phyloP scores from a whole-genome alignment of 2,888 invertebrate species.

The Loripinus fragilis region DNA sequence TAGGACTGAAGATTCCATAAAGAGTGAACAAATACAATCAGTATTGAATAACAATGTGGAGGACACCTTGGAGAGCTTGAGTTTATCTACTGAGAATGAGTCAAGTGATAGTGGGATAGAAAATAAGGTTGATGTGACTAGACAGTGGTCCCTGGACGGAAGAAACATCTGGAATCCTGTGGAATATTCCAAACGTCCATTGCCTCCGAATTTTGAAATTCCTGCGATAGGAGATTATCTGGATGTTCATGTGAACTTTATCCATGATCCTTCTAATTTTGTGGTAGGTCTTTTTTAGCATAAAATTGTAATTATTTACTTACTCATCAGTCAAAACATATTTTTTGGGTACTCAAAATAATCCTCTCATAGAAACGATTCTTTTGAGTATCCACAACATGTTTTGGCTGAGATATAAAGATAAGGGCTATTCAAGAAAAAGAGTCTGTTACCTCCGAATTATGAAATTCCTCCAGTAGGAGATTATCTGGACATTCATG shows the following conservation, averaged over 20 bases:
- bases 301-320: no score
- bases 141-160: constrained; percentile 18
- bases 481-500: constrained; percentile 66
- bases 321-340: no score
- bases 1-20: not conserved
- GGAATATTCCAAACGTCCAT: constrained; percentile 34
- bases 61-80: not conserved
- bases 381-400: no score
- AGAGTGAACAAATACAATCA: not conserved
- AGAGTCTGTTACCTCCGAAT: constrained; percentile 35
- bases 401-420: no score
- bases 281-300: constrained; percentile 72
- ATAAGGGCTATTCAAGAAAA: no score
- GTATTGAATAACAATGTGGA: not conserved
- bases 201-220: constrained; percentile 45
- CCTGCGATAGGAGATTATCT: constrained; percentile 63
- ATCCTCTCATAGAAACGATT: no score
- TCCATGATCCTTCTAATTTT: constrained; percentile 71
- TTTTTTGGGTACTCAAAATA: no score
- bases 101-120: constrained; percentile 2
- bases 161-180: constrained; percentile 27
- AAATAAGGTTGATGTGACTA: not conserved
- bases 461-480: constrained; percentile 59
- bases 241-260: constrained; percentile 66
- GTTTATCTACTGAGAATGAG: constrained; percentile 11